Base-by-base conservation (phyloP, 2,797 vertebrate genomes). In the Ctenosaura bakeri region DNA sequence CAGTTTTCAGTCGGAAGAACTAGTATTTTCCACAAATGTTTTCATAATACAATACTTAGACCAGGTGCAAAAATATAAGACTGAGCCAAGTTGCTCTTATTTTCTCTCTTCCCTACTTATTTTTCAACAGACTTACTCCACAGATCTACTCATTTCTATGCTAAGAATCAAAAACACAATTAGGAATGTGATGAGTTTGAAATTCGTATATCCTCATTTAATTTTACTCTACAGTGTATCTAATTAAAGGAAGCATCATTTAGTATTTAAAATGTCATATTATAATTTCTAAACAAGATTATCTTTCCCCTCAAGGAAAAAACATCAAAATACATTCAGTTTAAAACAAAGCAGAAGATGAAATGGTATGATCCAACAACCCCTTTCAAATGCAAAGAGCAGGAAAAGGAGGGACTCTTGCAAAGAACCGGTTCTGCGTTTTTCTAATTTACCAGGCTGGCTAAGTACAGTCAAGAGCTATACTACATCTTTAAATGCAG, bases 31-130 rank as follows among this genome's bases (percentile, higher is more conserved):
- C 64, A 91, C 62, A 46, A 16, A 88, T 12, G 0, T 2, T 0
- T 78, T 93, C 88, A 24, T n/a, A 90, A 83, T 24, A 90, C 26
- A 90, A 83, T 24, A 90, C 26, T 78, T 16, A 83, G 89, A 91
- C 4, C 52, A 12, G 8, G 18, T 50, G 10, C 2, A 83, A 0
- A 26, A 38, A 8, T 42, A 78, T 69, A 85, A 76, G 84, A 79
- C 79, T 83, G 74, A 59, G 8, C n/a, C 5, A 90, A 26, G 38
- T 78, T 54, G 79, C 88, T 26, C 82, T 88, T 89, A 35, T 76
- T 78, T 20, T 82, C 64, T 82, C 38, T 6, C 13, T 6, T 50
- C 16, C 9, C 20, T 38, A 1, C 50, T 87, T 87, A 66, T 35
- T n/a, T 59, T 50, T 38, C 2, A 66, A 3, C 46, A 86, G 64